These are phyloP conservation scores for Aurelia sp. DNA, from an alignment of 30 jellyfish, hydroid and myxozoan genomes.

Conservation along the genomic window DNA sequence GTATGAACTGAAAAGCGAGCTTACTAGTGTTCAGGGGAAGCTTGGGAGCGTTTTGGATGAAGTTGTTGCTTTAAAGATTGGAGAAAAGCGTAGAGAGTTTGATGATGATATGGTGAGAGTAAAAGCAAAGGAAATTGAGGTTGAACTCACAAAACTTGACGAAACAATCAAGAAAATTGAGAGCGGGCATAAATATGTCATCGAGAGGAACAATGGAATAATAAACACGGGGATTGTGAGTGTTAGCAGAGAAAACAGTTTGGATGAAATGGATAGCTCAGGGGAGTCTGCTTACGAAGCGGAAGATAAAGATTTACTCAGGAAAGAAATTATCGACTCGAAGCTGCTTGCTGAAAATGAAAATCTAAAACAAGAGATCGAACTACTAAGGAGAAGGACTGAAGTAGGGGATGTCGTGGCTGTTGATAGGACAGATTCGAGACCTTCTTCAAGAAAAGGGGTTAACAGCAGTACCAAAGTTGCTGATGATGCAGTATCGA, in stretches of 20 bases:
- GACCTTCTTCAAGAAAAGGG: not conserved
- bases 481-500: conserved; percentile 2
- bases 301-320: conserved; percentile 32
- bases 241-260: conserved; percentile 49
- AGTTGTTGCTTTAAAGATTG: conserved; percentile 53
- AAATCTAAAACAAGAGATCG: conserved; percentile 39
- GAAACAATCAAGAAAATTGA: conserved; percentile 74
- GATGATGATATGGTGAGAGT: conserved; percentile 15
- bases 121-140: conserved; percentile 34
- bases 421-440: not conserved
- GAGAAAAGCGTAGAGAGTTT: conserved; percentile 35
- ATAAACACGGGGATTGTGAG: conserved; percentile 46
- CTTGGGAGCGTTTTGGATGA: conserved; percentile 56
- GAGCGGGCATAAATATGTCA: conserved; percentile 80
- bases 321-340: conserved; percentile 33
- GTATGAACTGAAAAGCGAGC: conserved; percentile 66
- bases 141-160: conserved; percentile 65
- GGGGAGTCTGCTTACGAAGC: conserved; percentile 65
- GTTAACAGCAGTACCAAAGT: not conserved
- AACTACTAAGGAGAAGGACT: conserved; percentile 15
- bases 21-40: conserved; percentile 44
- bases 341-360: conserved; percentile 56
- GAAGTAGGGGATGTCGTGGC: conserved; percentile 10
- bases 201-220: conserved; percentile 69
- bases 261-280: conserved; percentile 64